A percentile compares a stretch with the other conserved stretches of the same genome.
Conservation (phyloP, 1,140 invertebrate species). For the Drosophila murphyi region DNA sequence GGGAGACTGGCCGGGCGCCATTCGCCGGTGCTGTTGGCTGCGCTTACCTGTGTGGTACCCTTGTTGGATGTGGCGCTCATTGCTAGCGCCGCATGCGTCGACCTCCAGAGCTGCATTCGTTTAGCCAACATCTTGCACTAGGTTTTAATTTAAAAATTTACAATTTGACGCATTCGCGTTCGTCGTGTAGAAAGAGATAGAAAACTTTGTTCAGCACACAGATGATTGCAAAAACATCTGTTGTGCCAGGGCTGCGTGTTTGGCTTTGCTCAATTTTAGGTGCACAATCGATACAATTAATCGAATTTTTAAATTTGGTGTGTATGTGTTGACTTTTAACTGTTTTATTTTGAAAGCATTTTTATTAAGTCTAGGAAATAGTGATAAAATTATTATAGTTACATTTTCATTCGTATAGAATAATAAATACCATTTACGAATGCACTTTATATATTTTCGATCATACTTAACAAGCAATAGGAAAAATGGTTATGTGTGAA, state of each 20-base stretch:
- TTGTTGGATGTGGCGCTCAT: slow-evolving; percentile 15
- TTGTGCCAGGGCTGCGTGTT: slow-evolving; percentile 13
- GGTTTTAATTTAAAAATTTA: slow-evolving; percentile 55
- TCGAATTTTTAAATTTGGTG: not conserved
- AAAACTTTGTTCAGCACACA: slow-evolving; percentile 9
- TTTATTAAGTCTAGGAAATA: not conserved
- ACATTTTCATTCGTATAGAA: too few relatives aligned
- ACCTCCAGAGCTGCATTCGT: slow-evolving; percentile 67
- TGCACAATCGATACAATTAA: not conserved
- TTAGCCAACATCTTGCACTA: slow-evolving; percentile 61
- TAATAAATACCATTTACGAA: too few relatives aligned
- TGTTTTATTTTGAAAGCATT: too few relatives aligned
- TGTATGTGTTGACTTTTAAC: not conserved
- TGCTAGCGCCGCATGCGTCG: slow-evolving; percentile 35
- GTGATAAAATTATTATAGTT: not conserved
- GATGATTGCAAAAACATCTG: slow-evolving; percentile 36
- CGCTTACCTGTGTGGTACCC: slow-evolving; percentile 54
- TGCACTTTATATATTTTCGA: too few relatives aligned
- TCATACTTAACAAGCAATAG: too few relatives aligned
- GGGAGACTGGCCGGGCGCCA: not conserved
- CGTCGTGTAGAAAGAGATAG: slow-evolving; percentile 26
- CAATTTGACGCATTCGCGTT: slow-evolving; percentile 28
- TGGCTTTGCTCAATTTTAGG: not conserved
- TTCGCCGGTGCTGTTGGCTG: not conserved
- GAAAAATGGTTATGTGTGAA: too few relatives aligned